Evolutionary conservation across 2,888 invertebrate genomes (phyloP).

Genomic region (Melanotus villosus): DNA sequence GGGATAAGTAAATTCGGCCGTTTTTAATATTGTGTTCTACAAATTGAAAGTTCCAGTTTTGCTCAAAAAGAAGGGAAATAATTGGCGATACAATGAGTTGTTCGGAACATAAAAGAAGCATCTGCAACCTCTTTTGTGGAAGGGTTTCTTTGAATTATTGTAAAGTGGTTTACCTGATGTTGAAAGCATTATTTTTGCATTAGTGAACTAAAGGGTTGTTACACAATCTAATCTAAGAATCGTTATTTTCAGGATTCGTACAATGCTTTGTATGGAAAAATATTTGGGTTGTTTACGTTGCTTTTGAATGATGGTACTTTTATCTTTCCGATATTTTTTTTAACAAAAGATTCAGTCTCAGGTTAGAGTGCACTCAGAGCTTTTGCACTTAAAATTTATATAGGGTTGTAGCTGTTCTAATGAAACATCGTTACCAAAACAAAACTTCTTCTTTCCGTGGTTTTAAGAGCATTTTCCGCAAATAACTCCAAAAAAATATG

Average conservation of each 20-base stretch:
- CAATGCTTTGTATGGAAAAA: conserved; percentile 13
- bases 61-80: background rate
- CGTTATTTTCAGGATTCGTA: conserved; percentile 16
- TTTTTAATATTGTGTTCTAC: background rate
- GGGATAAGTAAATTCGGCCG: background rate
- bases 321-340: no score
- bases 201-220: conserved; percentile 35
- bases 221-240: conserved; percentile 35
- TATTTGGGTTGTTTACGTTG: no score
- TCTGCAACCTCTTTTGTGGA: conserved; percentile 14
- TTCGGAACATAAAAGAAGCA: conserved; percentile 12
- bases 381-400: no score
- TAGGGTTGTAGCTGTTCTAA: no score
- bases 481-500: no score
- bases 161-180: conserved; percentile 13
- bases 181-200: conserved; percentile 38
- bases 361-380: no score
- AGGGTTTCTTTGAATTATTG: background rate
- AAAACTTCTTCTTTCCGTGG: no score
- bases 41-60: background rate
- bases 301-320: no score
- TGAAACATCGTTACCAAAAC: no score
- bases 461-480: no score
- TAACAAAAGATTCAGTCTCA: no score
- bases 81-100: background rate